phyloP scores from a whole-genome alignment of 2,888 invertebrate species.

The Zygothrica quintamaculata region DNA sequence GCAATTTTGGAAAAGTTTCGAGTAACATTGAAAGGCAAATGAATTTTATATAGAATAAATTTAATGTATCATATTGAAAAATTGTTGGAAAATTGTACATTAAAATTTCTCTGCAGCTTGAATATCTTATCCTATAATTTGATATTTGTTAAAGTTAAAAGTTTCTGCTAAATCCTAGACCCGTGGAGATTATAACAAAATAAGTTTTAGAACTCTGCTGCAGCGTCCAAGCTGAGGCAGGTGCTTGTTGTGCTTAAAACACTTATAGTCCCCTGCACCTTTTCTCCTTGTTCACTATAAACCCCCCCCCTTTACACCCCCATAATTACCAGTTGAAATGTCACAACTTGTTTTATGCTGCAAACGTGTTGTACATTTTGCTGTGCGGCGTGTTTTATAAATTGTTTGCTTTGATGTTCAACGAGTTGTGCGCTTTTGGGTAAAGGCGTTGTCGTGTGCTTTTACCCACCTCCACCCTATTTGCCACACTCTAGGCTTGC shows the following conservation, averaged over 20 bases:
- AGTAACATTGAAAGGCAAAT: too few species aligned
- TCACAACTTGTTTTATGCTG: constrained; percentile 66
- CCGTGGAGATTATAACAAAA: too few species aligned
- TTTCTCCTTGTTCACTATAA: constrained; percentile 1
- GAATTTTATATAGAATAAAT: too few species aligned
- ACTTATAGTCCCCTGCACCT: constrained; percentile 1
- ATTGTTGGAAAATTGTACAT: neutral
- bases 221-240: too few species aligned
- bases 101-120: too few species aligned
- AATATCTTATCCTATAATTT: too few species aligned
- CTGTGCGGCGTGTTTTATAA: constrained; percentile 33
- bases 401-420: constrained; percentile 68
- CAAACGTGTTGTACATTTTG: constrained; percentile 56
- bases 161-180: too few species aligned
- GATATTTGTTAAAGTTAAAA: too few species aligned
- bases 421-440: constrained; percentile 60
- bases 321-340: constrained; percentile 45
- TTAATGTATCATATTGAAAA: too few species aligned
- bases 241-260: constrained; percentile 10
- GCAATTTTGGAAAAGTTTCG: too few species aligned
- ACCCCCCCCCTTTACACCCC: neutral
- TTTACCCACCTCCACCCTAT: neutral
- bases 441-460: constrained; percentile 52
- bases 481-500: neutral
- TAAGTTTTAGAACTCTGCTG: neutral